Base-by-base conservation (phyloP, 2,113 vertebrate species). In the Microcebus ravelobensis region DNA sequence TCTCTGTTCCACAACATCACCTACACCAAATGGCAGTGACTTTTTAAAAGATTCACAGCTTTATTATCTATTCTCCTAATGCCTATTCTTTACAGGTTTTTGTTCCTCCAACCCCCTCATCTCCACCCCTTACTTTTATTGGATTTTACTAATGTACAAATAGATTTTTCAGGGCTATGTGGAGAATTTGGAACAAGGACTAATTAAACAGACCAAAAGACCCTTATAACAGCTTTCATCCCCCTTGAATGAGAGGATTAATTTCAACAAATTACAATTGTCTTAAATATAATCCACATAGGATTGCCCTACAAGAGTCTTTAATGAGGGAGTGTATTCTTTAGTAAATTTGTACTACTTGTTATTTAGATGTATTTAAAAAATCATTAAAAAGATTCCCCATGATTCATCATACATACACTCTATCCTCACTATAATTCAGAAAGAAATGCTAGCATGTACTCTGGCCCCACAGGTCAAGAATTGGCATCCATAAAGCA, bases 221-320 rank as follows among this genome's bases (percentile, higher is more conserved):
- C 20, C 21, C 13, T 95, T 74, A 27, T 1, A 76, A 77, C 3
- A 76, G 36, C 39, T 95, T 71, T 94, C 55, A 79, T 48, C 31
- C 85, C 39, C 61, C 9, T 10, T 88, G 86, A 97, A 81, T 85
- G 59, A 92, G 12, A 93, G 27, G 34, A 95, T 93, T 91, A 63
- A 93, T 88, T 77, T 86, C 15, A 96, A 96, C 59, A 96, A 95
- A 79, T 97, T 88, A 68, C 36, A 67, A 21, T 81, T 80, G 29
- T 86, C 50, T 95, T 86, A 96, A 86, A 34, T 34, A 71, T 77
- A 96, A 88, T 93, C 31, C 67, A 73, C 25, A 50, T 52, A 83
- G 29, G 3, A 91, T 61, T 95, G 65, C 9, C 76, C 21, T 96
- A n/a, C 29, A 87, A 68, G 57, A 74, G 18, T 80, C 34, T 92